Evolutionary conservation across 2,797 vertebrate genomes (phyloP).

Genomic region (Enteromius mattozi): DNA sequence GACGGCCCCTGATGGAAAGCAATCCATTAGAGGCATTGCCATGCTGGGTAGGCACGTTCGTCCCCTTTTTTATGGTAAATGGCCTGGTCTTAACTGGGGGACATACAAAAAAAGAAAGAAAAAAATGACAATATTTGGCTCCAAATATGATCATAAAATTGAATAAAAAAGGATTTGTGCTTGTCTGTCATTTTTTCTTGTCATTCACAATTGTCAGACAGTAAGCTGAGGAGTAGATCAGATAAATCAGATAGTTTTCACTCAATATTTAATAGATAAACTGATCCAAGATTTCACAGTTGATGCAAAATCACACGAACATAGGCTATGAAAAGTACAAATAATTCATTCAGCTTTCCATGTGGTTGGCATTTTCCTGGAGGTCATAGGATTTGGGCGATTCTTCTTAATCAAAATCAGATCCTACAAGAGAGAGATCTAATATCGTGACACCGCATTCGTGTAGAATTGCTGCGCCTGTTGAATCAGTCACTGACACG

Average conservation of each 20-base stretch:
- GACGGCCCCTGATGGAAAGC: constrained; percentile 75
- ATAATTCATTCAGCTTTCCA: constrained; percentile 16
- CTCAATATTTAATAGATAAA: constrained; percentile 58
- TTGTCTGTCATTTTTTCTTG: background rate
- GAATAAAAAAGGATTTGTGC: background rate
- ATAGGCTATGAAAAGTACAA: constrained; percentile 4
- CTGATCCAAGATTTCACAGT: constrained; percentile 57
- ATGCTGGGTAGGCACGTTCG: constrained; percentile 55
- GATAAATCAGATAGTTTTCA: constrained; percentile 71
- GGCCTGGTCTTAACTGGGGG: constrained; percentile 35
- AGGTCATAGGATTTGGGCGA: constrained; percentile 23
- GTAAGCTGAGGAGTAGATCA: constrained; percentile 31
- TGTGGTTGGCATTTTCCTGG: constrained; percentile 13
- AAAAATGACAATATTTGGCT: constrained; percentile 35
- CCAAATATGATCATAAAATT: constrained; percentile 37
- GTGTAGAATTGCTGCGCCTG: constrained; percentile 66
- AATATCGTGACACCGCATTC: constrained; percentile 69
- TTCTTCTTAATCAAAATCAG: constrained; percentile 49
- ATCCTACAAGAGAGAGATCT: constrained; percentile 79
- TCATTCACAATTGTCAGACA: constrained; percentile 4
- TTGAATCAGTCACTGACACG: constrained; percentile 81
- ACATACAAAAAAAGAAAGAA: background rate
- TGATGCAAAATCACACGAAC: background rate
- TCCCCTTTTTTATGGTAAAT: constrained; percentile 46
- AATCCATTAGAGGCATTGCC: constrained; percentile 77